phyloP scores from a whole-genome alignment of 2,888 invertebrate species.

The Acleris holmiana region DNA sequence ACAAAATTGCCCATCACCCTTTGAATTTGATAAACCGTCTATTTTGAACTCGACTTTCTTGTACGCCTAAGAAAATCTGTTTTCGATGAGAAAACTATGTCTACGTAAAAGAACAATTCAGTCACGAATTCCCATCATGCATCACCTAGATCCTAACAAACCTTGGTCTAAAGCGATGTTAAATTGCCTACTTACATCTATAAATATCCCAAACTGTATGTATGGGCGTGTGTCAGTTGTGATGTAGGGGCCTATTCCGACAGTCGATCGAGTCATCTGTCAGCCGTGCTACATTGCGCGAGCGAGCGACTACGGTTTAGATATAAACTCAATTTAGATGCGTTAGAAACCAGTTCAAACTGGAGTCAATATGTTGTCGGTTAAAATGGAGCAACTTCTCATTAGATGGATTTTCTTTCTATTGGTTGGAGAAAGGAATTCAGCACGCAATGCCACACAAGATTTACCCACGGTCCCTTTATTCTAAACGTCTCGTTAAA shows the following conservation, averaged over 20 bases:
- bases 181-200: conserved; percentile 37
- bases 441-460: too few species aligned
- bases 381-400: too few species aligned
- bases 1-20: too few species aligned
- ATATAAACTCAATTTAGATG: conserved; percentile 16
- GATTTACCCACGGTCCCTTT: too few species aligned
- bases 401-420: too few species aligned
- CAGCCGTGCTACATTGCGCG: conserved; percentile 35
- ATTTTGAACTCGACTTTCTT: too few species aligned
- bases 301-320: conserved; percentile 22
- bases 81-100: neutral
- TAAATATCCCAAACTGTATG: conserved; percentile 30
- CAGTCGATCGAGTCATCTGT: conserved; percentile 32
- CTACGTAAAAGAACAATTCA: neutral
- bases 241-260: conserved; percentile 35
- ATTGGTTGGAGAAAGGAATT: too few species aligned
- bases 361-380: neutral
- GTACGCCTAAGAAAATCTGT: too few species aligned
- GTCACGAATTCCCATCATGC: conserved; percentile 13
- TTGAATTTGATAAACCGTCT: too few species aligned
- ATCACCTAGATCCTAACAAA: conserved; percentile 29
- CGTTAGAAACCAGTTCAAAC: neutral
- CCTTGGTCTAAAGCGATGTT: conserved; percentile 30
- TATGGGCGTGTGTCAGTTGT: conserved; percentile 22
- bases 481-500: too few species aligned